phyloP scores from a whole-genome alignment of 2,113 vertebrate genomes.

The Tringa solitaria region DNA sequence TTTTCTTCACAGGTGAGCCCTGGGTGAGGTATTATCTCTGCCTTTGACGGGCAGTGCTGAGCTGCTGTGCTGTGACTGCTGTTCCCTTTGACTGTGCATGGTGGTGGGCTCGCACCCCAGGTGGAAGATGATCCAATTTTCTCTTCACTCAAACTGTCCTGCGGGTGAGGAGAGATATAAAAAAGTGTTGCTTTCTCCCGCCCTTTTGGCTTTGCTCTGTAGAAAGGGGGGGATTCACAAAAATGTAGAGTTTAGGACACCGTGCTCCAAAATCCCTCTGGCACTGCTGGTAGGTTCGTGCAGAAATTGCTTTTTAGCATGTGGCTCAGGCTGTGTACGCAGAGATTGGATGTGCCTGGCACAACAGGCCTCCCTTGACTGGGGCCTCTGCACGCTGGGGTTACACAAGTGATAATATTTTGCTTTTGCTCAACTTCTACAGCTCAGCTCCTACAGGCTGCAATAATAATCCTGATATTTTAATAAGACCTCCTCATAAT shows the following conservation, averaged over 20 bases:
- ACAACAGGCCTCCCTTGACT: background rate
- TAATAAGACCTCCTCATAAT: background rate
- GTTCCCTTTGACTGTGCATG: background rate
- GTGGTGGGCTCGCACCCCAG: background rate
- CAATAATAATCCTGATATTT: background rate
- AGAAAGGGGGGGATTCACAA: background rate
- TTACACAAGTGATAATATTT: background rate
- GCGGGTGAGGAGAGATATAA: background rate
- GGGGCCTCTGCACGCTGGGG: fast-evolving
- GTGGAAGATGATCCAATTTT: background rate
- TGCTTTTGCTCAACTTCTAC: background rate
- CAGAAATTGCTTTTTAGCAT: background rate
- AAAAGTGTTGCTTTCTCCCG: background rate
- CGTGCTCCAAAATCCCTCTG: background rate
- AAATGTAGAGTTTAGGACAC: fast-evolving
- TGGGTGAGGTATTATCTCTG: background rate
- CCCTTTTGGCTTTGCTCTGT: background rate
- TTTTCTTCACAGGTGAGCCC: background rate
- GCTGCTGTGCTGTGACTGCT: background rate
- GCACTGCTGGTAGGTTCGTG: background rate
- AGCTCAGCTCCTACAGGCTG: background rate
- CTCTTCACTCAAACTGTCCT: background rate
- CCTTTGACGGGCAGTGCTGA: background rate
- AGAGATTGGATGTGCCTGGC: background rate
- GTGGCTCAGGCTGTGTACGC: background rate